Conservation (phyloP, 2,888 invertebrate genomes). For the Caenorhabditis uteleia region DNA sequence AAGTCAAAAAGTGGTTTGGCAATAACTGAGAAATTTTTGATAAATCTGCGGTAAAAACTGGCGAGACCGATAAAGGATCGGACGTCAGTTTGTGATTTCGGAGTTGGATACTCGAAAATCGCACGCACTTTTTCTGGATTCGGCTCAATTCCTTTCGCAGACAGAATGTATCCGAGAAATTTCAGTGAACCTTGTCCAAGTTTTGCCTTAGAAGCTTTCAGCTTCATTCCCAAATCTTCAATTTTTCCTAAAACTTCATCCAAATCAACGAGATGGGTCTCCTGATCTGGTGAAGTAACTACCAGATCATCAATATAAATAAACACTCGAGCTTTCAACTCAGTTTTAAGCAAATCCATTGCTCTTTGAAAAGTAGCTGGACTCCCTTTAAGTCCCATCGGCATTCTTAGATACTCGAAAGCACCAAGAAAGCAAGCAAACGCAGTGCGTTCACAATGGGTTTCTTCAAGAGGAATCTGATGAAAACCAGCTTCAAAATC, state of each 20-base stretch:
- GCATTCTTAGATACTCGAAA: constrained; percentile 18
- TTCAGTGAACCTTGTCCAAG: constrained; percentile 21
- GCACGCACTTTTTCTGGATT: constrained; percentile 32
- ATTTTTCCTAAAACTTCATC: constrained; percentile 25
- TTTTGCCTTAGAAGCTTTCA: constrained; percentile 28
- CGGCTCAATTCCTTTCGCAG: constrained; percentile 30
- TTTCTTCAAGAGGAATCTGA: constrained; percentile 16
- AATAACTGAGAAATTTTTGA: constrained; percentile 18
- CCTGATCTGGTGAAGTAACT: not conserved
- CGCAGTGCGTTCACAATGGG: constrained; percentile 15
- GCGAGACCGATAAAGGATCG: constrained; percentile 24
- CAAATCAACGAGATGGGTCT: constrained; percentile 30
- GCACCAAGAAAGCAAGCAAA: constrained; percentile 15
- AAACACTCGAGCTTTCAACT: constrained; percentile 5
- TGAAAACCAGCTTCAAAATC: constrained; percentile 31
- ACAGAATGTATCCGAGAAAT: constrained; percentile 38
- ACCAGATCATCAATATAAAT: constrained; percentile 38
- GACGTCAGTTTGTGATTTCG: constrained; percentile 16
- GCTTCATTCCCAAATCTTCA: constrained; percentile 33
- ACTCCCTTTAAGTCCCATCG: constrained; percentile 25
- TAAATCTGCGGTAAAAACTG: constrained; percentile 26
- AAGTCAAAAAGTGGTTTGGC: constrained; percentile 21
- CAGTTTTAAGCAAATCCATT: constrained; percentile 9
- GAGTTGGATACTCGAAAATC: constrained; percentile 14
- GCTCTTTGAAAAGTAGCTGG: constrained; percentile 23